Percentiles rank a stretch among this genome's conserved stretches.
Conservation (phyloP, 2,888 invertebrate genomes). For the Agrilus biguttatus region DNA sequence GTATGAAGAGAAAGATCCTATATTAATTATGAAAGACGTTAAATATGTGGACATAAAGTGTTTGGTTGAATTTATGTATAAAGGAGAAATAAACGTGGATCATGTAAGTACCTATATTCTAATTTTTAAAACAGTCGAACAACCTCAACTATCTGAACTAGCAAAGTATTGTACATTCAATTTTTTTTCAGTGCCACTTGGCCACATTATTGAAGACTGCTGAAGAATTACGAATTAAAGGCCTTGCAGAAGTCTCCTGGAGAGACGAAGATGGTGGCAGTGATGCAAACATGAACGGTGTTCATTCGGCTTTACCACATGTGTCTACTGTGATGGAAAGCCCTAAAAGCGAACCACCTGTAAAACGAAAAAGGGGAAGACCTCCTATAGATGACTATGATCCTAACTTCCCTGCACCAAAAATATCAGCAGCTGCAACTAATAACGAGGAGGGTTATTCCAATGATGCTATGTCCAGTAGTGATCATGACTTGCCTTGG, state of each 20-base stretch:
- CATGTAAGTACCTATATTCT: slow-evolving; percentile 50
- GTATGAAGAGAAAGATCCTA: slow-evolving; percentile 66
- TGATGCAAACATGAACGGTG: slow-evolving; percentile 18
- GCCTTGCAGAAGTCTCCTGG: slow-evolving; percentile 81
- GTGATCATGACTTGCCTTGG: slow-evolving; percentile 28
- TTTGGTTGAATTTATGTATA: slow-evolving; percentile 88
- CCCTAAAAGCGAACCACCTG: slow-evolving; percentile 26
- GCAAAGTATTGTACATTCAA: neutral
- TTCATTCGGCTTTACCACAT: slow-evolving; percentile 26
- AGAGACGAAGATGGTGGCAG: slow-evolving; percentile 41
- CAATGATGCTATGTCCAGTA: slow-evolving; percentile 30
- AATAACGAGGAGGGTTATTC: slow-evolving; percentile 26
- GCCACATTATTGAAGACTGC: slow-evolving; percentile 82
- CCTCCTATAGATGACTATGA: slow-evolving; percentile 52
- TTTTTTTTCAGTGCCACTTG: slow-evolving; percentile 57
- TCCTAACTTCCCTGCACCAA: slow-evolving; percentile 36
- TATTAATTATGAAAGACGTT: slow-evolving; percentile 79
- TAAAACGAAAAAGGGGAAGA: slow-evolving; percentile 48
- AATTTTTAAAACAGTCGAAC: neutral
- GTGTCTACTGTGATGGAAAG: slow-evolving; percentile 31
- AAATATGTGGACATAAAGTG: slow-evolving; percentile 81
- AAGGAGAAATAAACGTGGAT: slow-evolving; percentile 88
- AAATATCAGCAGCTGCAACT: slow-evolving; percentile 34
- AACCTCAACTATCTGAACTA: neutral
- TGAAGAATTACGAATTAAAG: slow-evolving; percentile 83